These are phyloP conservation scores for Bombyx mandarina DNA, from an alignment of 1,140 invertebrate genomes.

Conservation along the genomic window DNA sequence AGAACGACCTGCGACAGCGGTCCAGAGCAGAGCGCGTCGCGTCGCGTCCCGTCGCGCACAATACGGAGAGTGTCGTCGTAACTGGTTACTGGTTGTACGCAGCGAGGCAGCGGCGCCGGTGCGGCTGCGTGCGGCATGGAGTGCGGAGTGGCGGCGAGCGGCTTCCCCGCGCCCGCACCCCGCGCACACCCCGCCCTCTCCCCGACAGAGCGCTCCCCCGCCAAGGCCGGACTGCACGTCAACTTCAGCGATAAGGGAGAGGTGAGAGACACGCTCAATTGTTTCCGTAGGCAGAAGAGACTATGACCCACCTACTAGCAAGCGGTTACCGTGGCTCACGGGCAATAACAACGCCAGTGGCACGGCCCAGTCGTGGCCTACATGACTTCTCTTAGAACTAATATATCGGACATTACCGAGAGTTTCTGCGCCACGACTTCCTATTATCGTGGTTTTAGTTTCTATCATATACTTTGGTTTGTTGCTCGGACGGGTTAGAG, in stretches of 20 bases:
- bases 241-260: conserved; percentile 89
- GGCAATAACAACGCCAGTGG: too few relatives aligned
- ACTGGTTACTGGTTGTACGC: conserved; percentile 9
- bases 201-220: conserved; percentile 79
- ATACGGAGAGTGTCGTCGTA: neutral
- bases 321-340: too few relatives aligned
- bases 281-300: too few relatives aligned
- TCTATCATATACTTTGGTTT: too few relatives aligned
- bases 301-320: too few relatives aligned
- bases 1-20: neutral
- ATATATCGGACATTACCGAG: too few relatives aligned
- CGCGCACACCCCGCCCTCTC: conserved; percentile 57
- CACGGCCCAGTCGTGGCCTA: too few relatives aligned
- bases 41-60: neutral
- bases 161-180: conserved; percentile 18
- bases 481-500: too few relatives aligned
- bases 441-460: too few relatives aligned
- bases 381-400: too few relatives aligned
- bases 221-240: conserved; percentile 85
- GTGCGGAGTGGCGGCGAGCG: conserved; percentile 47
- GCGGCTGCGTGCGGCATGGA: conserved; percentile 53
- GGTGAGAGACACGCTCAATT: conserved; percentile 21
- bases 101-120: conserved; percentile 26
- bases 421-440: too few relatives aligned
- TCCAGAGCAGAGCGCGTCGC: neutral